These are phyloP conservation scores for Potamarius usumacintae DNA, from an alignment of 2,113 vertebrate species.

Conservation along the genomic window DNA sequence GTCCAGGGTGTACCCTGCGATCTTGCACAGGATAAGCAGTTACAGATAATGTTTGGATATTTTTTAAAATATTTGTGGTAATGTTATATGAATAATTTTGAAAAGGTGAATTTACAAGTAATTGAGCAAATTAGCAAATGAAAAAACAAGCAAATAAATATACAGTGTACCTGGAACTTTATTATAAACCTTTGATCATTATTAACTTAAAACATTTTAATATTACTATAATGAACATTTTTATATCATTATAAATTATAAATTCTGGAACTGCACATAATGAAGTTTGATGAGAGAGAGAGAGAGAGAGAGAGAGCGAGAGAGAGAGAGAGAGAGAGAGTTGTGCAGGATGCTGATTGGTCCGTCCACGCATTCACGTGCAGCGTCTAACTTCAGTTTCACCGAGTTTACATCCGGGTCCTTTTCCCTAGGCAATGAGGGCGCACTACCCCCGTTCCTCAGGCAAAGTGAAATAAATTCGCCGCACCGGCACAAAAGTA, in stretches of 20 bases:
- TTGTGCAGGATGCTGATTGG: conserved; percentile 30
- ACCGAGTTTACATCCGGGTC: conserved; percentile 85
- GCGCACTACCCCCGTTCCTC: conserved; percentile 83
- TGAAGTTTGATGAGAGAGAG: conserved; percentile 4
- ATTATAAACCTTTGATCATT: background rate
- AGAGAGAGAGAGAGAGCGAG: background rate
- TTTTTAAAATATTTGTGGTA: no score
- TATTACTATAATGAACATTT: background rate
- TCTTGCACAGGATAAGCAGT: no score
- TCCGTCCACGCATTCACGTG: conserved; percentile 25
- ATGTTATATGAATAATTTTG: no score
- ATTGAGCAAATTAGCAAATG: no score
- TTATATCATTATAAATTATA: background rate
- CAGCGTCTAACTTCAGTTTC: conserved; percentile 77
- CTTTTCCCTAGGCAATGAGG: conserved; percentile 85
- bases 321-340: background rate
- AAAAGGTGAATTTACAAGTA: no score
- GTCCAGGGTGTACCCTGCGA: no score
- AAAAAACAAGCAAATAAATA: no score
- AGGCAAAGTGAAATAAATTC: conserved; percentile 89
- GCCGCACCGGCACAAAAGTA: conserved; percentile 82
- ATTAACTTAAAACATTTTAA: background rate
- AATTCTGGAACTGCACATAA: background rate
- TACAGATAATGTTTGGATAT: no score
- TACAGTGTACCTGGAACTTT: no score